Evolutionary conservation across 2,888 invertebrate genomes (phyloP), one percentile per base, ranked within the genome.

Genomic region (Molanna angustata): DNA sequence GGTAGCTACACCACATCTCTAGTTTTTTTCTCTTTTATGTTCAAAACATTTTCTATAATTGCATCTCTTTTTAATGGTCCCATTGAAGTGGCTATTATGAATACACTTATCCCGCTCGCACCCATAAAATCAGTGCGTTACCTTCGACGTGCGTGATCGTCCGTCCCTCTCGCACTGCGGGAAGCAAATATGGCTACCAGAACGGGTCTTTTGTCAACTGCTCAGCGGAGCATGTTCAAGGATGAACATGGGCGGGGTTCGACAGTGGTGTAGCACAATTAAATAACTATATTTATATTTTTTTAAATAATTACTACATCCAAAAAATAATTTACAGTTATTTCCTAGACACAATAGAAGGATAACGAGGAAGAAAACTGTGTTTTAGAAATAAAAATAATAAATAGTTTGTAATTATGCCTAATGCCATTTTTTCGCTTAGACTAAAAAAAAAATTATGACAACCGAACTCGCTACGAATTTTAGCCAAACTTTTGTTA

Each of bases 101-200:
- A 31, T 46, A 33, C 37, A n/a, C 33, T 42, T 20, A 44, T 54
- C 54, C 46, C 49, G 13, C 33, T 54, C 52, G 13, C 44, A 53
- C 57, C n/a, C 22, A 37, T 43, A 13, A 17, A 20, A 35, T 11
- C 19, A 33, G 37, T 41, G 31, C 27, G 20, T 49, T 18, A 27
- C 16, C 47, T 4, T 20, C 9, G 50, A n/a, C n/a, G n/a, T n/a
- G n/a, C n/a, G n/a, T n/a, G n/a, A n/a, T n/a, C n/a, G n/a, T n/a
- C 19, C 41, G 18, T 58, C 58, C 50, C 54, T 14, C 40, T 56
- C 49, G 39, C 39, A 19, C 56, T 16, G 31, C 37, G 46, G 48
- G 43, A 31, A 48, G 46, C 59, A 52, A 57, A 46, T 45, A 59
- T 59, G 59, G 59, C 59, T 49, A 52, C 54, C 54, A 54, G 44